Evolutionary conservation across 2,113 vertebrate species (phyloP).

Genomic region (Scatophagus argus): DNA sequence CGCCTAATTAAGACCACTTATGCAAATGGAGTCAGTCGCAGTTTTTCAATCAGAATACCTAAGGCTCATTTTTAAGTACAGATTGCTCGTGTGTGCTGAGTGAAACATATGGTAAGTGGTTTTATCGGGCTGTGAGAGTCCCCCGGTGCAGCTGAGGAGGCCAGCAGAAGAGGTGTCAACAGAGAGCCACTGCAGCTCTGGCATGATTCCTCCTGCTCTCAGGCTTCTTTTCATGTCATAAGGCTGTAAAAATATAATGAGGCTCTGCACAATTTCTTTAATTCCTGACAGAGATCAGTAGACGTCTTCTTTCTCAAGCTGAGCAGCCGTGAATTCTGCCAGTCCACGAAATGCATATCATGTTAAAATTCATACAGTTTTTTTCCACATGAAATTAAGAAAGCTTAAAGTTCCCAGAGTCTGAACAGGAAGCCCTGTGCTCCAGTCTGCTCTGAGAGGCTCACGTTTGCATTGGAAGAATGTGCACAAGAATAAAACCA

Average conservation of each 20-base stretch:
- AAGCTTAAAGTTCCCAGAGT: too few species aligned
- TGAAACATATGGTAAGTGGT: neutral
- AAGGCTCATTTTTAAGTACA: slow-evolving; percentile 1
- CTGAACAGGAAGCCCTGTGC: too few species aligned
- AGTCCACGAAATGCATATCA: neutral
- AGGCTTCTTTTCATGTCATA: neutral
- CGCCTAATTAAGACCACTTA: slow-evolving; percentile 32
- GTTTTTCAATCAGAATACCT: slow-evolving; percentile 22
- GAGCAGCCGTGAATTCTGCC: neutral
- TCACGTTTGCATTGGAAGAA: neutral
- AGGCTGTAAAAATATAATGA: slow-evolving; percentile 7
- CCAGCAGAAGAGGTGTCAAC: neutral
- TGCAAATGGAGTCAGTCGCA: slow-evolving; percentile 10
- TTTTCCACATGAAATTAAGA: neutral
- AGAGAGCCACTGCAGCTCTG: slow-evolving; percentile 1
- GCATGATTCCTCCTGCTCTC: neutral
- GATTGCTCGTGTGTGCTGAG: neutral
- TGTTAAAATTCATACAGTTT: neutral
- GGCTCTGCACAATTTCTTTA: neutral
- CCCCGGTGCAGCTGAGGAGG: neutral
- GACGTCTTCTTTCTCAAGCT: neutral
- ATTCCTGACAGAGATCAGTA: neutral
- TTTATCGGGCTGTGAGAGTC: neutral
- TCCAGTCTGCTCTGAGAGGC: neutral
- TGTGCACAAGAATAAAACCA: neutral